Percentiles rank a stretch among this genome's conserved stretches.
These are phyloP conservation scores for Malurus melanocephalus DNA, from an alignment of 2,113 vertebrate genomes.

Conservation along the genomic window DNA sequence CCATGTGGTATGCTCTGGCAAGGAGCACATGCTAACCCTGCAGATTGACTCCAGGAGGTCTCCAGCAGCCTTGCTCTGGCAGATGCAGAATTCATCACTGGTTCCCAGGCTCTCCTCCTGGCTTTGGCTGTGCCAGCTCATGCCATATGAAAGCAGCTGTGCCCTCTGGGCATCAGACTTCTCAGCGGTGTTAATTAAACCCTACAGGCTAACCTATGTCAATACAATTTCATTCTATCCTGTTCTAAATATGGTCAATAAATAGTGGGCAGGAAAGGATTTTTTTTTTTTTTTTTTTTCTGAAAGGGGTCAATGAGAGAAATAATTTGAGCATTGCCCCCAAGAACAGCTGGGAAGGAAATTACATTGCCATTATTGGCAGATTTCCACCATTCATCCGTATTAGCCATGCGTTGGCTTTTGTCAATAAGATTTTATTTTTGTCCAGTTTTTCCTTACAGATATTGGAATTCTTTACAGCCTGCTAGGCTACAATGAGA, in stretches of 20 bases:
- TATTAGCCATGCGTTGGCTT: not conserved
- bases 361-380: not conserved
- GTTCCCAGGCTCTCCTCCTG: rapidly evolving
- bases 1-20: not conserved
- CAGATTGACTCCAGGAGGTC: not conserved
- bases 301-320: not conserved
- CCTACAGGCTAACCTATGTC: not conserved
- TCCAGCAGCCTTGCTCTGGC: not conserved
- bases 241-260: not conserved
- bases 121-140: not conserved
- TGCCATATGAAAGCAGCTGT: not conserved
- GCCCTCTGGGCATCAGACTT: not conserved
- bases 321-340: not conserved
- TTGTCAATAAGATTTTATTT: constrained; percentile 15
- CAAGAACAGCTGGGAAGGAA: not conserved
- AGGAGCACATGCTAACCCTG: not conserved
- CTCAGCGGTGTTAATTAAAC: not conserved
- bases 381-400: not conserved
- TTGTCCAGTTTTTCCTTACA: not conserved
- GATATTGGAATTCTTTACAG: not conserved
- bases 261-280: not conserved
- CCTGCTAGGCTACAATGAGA: not conserved
- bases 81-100: not conserved
- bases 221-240: not conserved
- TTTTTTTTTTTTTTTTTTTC: not conserved